Evolutionary conservation across 2,797 vertebrate genomes (phyloP), one percentile per base, ranked within the genome.

Genomic region (Fistularia commersonii): DNA sequence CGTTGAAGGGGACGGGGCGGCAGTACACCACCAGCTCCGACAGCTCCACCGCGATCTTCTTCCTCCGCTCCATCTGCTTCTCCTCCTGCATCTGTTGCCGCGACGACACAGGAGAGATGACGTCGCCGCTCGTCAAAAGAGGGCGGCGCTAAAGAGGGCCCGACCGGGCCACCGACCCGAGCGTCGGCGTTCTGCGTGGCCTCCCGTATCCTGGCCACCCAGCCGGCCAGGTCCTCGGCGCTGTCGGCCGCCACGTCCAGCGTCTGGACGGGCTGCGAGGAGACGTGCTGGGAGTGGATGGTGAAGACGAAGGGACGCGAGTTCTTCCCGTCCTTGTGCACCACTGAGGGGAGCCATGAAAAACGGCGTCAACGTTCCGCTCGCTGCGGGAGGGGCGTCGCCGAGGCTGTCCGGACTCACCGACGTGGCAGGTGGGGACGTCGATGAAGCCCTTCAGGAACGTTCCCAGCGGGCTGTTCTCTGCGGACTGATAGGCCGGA

Each of bases 51-150:
- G 97, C 97, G 12, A 99, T 99, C 86, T 97, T 99, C 92, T 99
- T 99, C 71, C 96, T 95, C 64, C 97, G 93, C 69, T 99, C 97
- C 97, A 98, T 99, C 85, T 97, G 94, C 88, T 98, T 99, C 41
- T 97, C 96, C 81, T 99, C 96, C 0, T 96, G 95, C 61, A 98
- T 88, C 97, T 91, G 72, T 23, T 23, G 23, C 23, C 46, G 6
- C 3, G 67, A 32, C 23, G 1, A 74, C 11, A 72, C 41, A 67
- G 13, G 45, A 41, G 1, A 6, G 12, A 23, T 23, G 2, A 23
- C 23, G 23, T 23, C n/a, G n/a, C n/a, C n/a, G n/a, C n/a, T n/a
- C n/a, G n/a, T n/a, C n/a, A 23, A 23, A 23, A 23, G 23, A 23
- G 23, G 23, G 2, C 2, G 23, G 23, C 2, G 2, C 4, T 23